Evolutionary conservation across 2,113 vertebrate genomes (phyloP).

Genomic region (Zosterops pallidus): DNA sequence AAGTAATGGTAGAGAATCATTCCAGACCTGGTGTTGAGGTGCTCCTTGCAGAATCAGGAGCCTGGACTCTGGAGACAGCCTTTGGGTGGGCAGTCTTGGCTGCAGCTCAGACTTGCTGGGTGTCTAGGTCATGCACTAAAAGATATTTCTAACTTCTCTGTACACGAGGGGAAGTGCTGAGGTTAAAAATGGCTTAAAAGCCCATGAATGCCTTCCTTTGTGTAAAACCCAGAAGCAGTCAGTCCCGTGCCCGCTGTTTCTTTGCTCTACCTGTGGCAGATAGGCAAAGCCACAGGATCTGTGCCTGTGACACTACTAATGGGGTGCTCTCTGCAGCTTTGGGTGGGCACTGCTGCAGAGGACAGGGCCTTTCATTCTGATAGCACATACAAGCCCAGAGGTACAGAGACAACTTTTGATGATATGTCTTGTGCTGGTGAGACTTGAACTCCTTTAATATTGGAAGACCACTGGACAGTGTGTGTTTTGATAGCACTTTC

Average conservation of each 20-base stretch:
- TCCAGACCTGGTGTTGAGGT: not conserved
- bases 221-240: fast-evolving
- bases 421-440: not conserved
- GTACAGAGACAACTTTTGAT: not conserved
- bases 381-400: not conserved
- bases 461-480: not conserved
- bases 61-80: not conserved
- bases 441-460: not conserved
- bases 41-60: not conserved
- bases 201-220: not conserved
- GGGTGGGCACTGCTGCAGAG: fast-evolving
- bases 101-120: not conserved
- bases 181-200: not conserved
- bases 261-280: not conserved
- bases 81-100: not conserved
- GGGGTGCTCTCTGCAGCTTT: not conserved
- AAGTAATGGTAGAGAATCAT: not conserved
- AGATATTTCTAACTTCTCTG: not conserved
- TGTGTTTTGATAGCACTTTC: fast-evolving
- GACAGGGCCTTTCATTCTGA: not conserved
- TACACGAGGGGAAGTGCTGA: not conserved
- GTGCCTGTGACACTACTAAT: not conserved
- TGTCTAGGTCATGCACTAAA: not conserved
- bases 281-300: not conserved
- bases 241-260: fast-evolving